A percentile compares a stretch with the other conserved stretches of the same genome.
phyloP scores from a whole-genome alignment of 2,113 vertebrate species.

The Burhinus oedicnemus region DNA sequence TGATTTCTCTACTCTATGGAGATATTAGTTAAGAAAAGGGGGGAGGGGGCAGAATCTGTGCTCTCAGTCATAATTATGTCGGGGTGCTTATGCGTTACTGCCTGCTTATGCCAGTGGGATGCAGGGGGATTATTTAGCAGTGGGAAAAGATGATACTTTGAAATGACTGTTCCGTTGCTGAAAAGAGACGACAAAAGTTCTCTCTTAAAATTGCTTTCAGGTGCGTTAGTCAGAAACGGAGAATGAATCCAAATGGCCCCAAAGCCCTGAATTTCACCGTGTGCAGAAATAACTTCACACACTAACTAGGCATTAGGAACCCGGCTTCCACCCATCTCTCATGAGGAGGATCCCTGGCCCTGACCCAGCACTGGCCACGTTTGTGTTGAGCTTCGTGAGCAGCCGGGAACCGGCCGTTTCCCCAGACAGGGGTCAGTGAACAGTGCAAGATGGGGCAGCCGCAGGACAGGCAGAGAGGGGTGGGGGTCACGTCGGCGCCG shows the following conservation, averaged over 20 bases:
- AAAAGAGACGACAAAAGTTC: not conserved
- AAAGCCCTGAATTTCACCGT: not conserved
- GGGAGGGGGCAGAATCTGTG: too few species aligned
- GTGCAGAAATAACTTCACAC: not conserved
- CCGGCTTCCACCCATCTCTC: accelerated
- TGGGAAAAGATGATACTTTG: not conserved
- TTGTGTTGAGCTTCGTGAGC: accelerated
- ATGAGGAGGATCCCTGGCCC: not conserved
- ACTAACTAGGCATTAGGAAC: accelerated
- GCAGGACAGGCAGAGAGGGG: not conserved
- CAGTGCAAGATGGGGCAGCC: accelerated
- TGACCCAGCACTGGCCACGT: not conserved
- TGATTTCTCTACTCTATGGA: not conserved
- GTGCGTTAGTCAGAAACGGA: not conserved
- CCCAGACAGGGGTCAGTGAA: not conserved
- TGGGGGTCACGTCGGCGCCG: accelerated
- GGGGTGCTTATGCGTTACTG: accelerated
- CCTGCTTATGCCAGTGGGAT: not conserved
- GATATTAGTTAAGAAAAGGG: not conserved
- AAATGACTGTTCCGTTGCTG: not conserved
- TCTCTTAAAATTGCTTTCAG: not conserved
- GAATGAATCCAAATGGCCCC: not conserved
- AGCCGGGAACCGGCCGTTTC: accelerated
- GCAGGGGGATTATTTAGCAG: not conserved
- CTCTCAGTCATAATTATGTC: not conserved